Evolutionary conservation across 2,888 invertebrate genomes (phyloP), one percentile per base, ranked within the genome.

Genomic region (Drosophila putrida): DNA sequence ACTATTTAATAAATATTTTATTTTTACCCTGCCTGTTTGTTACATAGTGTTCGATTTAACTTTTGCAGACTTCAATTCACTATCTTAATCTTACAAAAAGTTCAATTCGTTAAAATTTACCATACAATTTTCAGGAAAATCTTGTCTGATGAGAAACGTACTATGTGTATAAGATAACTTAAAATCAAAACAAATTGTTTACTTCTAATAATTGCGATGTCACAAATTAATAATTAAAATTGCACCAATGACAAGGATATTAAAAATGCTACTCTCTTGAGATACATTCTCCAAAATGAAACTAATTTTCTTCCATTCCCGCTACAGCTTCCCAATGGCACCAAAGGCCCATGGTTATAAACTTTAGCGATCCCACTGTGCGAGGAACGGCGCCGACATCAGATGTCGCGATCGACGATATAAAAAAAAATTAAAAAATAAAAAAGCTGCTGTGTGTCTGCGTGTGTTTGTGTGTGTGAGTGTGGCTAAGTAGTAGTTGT

Each of bases 401-500:
- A 87, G 69, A 80, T 85, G 84, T 87, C 79, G 88, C 88, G 88
- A 87, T 87, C 87, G 60, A 50, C 74, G 70, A 72, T 60, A 71
- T 59, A 66, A 63, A 74, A 63, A 74, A 73, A 69, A 60, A 38
- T 47, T 46, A 25, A 39, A 49, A 43, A 25, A 28, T 8, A 25
- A 35, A 43, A 61, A 64, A 62, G 70, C 47, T 59, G 68, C 43
- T 60, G 77, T 66, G 69, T 39, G 39, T 59, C 55, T 36, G 66
- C 60, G 43, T 44, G 51, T 54, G 68, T 58, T 44, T 33, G 51
- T 58, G 15, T 39, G 39, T 67, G 53, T 47, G 67, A 64, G 75
- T 75, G 90, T 78, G 88, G 80, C 87, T 88, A 89, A 90, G 89
- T 90, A 90, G 90, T 91, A 90, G 90, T 91, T 90, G 90, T 91